phyloP scores from a whole-genome alignment of 2,797 vertebrate species.

The Dipus sagitta region DNA sequence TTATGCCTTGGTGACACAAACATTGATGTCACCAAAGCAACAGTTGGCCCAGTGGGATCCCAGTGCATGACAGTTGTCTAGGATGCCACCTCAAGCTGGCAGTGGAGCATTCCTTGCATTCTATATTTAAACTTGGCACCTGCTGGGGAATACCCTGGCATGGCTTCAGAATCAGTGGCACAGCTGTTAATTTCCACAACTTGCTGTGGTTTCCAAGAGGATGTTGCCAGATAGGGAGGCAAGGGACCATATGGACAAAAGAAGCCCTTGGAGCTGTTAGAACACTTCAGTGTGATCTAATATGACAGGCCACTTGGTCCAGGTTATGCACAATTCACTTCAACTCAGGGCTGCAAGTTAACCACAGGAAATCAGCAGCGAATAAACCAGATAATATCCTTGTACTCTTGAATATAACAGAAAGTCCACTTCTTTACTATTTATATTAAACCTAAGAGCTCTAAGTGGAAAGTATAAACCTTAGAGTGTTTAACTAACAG shows the following conservation, averaged over 20 bases:
- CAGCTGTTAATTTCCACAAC: slow-evolving; percentile 55
- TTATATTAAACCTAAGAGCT: slow-evolving; percentile 20
- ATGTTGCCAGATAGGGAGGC: not conserved
- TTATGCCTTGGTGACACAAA: not conserved
- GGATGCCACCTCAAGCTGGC: not conserved
- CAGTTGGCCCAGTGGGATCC: not conserved
- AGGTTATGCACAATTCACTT: not conserved
- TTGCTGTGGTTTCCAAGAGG: not conserved
- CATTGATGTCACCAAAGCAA: not conserved
- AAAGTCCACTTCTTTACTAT: not conserved
- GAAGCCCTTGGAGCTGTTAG: not conserved
- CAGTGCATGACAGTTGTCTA: not conserved
- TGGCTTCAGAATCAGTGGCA: not conserved
- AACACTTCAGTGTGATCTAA: not conserved
- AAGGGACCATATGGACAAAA: not conserved
- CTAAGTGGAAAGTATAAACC: not conserved
- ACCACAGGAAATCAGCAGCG: not conserved
- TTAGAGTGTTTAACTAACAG: not conserved
- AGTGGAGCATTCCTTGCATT: not conserved
- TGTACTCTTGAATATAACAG: not conserved
- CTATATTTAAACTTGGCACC: slow-evolving; percentile 42
- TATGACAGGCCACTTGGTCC: not conserved
- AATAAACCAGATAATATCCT: not conserved
- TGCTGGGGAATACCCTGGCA: not conserved
- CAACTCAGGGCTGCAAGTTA: not conserved